Conservation (phyloP, 2,797 vertebrate species). For the Cuculus canorus region DNA sequence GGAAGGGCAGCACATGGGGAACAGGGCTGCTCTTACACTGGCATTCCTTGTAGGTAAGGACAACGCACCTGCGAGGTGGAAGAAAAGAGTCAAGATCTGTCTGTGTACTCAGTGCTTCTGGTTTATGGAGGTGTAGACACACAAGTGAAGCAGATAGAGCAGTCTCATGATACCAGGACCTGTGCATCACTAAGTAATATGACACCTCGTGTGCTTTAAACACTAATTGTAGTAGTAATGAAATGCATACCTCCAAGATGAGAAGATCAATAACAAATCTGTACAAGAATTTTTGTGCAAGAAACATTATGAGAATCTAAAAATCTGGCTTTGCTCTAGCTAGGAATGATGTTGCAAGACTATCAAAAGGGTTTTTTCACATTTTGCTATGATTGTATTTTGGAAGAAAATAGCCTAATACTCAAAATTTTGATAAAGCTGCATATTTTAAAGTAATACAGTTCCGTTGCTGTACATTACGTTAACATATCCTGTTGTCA, state of each 20-base stretch:
- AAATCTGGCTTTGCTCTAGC: background rate
- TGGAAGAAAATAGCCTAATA: background rate
- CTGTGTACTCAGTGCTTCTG: background rate
- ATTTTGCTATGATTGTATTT: background rate
- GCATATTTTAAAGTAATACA: background rate
- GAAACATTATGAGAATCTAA: background rate
- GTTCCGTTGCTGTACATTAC: background rate
- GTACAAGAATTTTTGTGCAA: background rate
- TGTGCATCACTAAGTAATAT: background rate
- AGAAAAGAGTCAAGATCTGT: background rate
- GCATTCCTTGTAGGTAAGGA: background rate
- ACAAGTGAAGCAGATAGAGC: background rate
- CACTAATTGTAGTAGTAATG: background rate
- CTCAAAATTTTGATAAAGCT: background rate
- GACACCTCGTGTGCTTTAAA: background rate
- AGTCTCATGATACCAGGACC: background rate
- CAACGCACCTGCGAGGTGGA: background rate
- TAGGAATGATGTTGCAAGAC: background rate
- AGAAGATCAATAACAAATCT: background rate
- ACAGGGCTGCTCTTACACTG: background rate
- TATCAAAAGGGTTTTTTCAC: background rate
- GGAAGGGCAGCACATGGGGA: accelerated
- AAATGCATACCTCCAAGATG: background rate
- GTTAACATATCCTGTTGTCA: background rate
- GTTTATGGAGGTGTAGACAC: background rate